Percentiles rank a stretch among this genome's conserved stretches.
phyloP scores from a whole-genome alignment of 2,797 vertebrate species.

The Gymnopithys bicolor region DNA sequence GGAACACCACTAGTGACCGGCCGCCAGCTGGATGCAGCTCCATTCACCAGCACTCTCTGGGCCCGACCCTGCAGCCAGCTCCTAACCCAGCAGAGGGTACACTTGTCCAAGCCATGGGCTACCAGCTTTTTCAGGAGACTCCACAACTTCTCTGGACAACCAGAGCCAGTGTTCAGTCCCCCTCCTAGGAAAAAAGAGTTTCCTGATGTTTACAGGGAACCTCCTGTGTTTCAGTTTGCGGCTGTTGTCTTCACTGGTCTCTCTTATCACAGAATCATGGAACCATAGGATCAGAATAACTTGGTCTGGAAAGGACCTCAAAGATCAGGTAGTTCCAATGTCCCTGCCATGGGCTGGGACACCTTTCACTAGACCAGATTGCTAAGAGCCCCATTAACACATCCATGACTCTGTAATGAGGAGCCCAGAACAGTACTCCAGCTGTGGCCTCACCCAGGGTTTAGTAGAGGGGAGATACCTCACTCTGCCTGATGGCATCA shows the following conservation, averaged over 20 bases:
- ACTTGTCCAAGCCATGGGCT: no score
- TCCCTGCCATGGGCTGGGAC: not conserved
- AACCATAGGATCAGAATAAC: not conserved
- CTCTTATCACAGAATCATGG: not conserved
- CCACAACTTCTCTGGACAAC: not conserved
- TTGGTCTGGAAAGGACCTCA: not conserved
- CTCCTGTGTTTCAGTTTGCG: not conserved
- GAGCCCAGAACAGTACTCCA: not conserved
- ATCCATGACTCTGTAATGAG: not conserved
- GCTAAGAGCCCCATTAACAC: not conserved
- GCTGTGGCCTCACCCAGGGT: not conserved
- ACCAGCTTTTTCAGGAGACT: not conserved
- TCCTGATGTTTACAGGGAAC: not conserved
- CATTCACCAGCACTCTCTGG: no score
- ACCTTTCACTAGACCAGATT: not conserved
- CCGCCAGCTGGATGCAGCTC: no score
- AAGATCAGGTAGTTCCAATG: not conserved
- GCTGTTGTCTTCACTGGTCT: not conserved
- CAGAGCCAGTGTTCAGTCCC: not conserved
- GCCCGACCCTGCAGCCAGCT: no score
- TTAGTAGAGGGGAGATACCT: not conserved
- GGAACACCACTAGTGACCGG: no score
- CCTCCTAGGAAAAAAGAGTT: not conserved
- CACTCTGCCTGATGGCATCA: not conserved
- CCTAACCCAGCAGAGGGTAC: no score